A percentile compares a stretch with the other conserved stretches of the same genome.
These are phyloP conservation scores for Elephantulus edwardii DNA, from an alignment of 2,113 vertebrate genomes.

Conservation along the genomic window DNA sequence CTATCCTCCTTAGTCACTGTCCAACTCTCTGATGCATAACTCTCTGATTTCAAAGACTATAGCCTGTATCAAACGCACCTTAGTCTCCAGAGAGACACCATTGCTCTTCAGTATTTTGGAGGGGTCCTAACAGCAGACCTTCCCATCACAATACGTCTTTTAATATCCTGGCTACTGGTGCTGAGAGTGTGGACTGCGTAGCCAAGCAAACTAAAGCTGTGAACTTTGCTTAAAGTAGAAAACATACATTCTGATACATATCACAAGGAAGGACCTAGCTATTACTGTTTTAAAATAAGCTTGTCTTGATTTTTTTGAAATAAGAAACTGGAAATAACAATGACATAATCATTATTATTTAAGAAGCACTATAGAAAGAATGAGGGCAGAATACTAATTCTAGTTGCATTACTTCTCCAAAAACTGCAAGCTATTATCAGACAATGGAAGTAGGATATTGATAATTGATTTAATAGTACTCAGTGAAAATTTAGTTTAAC, in stretches of 20 bases:
- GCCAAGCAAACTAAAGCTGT: too few relatives aligned
- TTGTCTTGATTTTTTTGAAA: neutral
- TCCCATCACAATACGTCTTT: too few relatives aligned
- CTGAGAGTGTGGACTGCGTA: too few relatives aligned
- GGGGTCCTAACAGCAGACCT: too few relatives aligned
- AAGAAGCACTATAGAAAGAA: neutral
- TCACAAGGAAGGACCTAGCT: neutral
- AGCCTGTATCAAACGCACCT: too few relatives aligned
- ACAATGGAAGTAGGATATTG: constrained; percentile 34
- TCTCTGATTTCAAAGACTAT: too few relatives aligned
- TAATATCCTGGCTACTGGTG: too few relatives aligned
- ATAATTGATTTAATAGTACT: constrained; percentile 52
- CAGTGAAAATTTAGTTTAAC: constrained; percentile 14
- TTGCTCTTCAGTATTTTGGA: too few relatives aligned
- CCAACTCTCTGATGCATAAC: too few relatives aligned
- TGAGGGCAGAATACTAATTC: neutral
- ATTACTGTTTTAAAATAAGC: neutral
- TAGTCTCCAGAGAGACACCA: too few relatives aligned
- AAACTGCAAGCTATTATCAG: constrained; percentile 32
- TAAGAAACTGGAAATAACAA: neutral
- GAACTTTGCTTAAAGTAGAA: too few relatives aligned
- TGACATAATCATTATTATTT: neutral
- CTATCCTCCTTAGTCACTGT: too few relatives aligned
- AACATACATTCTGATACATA: neutral
- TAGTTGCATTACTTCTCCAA: neutral